A percentile compares a stretch with the other conserved stretches of the same genome.
Conservation (phyloP, 2,113 vertebrate species). For the Bos javanicus region DNA sequence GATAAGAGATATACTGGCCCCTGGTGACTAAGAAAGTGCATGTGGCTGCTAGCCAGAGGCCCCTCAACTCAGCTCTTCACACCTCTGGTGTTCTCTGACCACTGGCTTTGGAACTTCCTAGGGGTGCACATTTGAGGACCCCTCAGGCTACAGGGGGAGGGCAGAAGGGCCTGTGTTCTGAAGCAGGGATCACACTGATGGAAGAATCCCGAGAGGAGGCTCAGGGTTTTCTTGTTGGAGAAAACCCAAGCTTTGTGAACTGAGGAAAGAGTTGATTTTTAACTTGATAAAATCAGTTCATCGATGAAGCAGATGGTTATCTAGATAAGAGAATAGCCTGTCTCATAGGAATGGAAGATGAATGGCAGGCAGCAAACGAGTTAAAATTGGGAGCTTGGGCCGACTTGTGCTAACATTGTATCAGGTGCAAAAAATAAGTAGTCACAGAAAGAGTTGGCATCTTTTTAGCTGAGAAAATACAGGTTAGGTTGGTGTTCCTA, state of each 20-base stretch:
- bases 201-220: background rate
- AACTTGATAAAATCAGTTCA: background rate
- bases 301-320: background rate
- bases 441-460: background rate
- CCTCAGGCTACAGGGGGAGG: background rate
- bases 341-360: background rate
- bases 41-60: background rate
- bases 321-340: background rate
- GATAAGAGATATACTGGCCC: background rate
- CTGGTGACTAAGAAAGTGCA: background rate
- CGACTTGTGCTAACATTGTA: background rate
- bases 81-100: background rate
- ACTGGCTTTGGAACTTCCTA: accelerated
- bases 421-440: background rate
- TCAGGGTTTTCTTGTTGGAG: background rate
- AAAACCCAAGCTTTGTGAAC: background rate
- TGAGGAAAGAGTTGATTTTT: background rate
- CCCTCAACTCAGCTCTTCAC: background rate
- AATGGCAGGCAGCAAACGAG: background rate
- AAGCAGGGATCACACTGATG: background rate
- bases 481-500: background rate
- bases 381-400: background rate
- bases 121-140: background rate
- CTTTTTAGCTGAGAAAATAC: background rate
- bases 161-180: background rate